Evolutionary conservation across 2,797 vertebrate species (phyloP).

Genomic region (Sebastes variabilis): DNA sequence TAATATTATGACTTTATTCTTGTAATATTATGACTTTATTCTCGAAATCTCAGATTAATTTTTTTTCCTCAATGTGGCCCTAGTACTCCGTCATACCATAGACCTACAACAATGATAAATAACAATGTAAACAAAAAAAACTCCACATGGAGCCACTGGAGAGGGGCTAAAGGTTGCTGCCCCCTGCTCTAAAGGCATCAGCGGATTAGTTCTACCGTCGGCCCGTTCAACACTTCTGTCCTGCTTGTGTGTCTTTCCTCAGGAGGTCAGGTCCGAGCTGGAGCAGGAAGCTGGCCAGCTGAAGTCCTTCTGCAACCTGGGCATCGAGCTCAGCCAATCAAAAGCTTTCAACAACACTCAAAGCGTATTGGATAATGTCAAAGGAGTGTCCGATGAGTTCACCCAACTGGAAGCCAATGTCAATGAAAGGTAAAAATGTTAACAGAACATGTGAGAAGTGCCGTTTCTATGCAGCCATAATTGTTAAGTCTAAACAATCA

Average conservation of each 20-base stretch:
- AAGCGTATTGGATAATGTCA: constrained; percentile 85
- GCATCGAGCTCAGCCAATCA: constrained; percentile 84
- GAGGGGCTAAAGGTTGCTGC: too few species aligned
- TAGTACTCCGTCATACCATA: too few species aligned
- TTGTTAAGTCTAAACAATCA: not conserved
- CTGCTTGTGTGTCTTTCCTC: not conserved
- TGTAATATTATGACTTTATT: too few species aligned
- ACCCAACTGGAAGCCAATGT: constrained; percentile 85
- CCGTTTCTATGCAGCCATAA: not conserved
- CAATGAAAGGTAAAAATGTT: constrained; percentile 84
- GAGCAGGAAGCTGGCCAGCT: constrained; percentile 88
- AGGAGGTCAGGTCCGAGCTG: constrained; percentile 92
- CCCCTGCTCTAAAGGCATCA: not conserved
- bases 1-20: too few species aligned
- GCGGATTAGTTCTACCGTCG: not conserved
- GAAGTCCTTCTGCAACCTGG: constrained; percentile 85
- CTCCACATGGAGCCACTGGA: too few species aligned
- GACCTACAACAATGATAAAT: too few species aligned
- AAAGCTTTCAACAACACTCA: constrained; percentile 78
- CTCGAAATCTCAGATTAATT: too few species aligned
- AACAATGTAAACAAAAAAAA: too few species aligned
- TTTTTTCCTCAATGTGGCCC: too few species aligned
- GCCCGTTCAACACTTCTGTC: not conserved
- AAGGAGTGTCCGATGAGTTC: constrained; percentile 87
- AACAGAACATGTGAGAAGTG: not conserved